Evolutionary conservation across 2,888 invertebrate genomes (phyloP).

Genomic region (Lepidonotus clava): DNA sequence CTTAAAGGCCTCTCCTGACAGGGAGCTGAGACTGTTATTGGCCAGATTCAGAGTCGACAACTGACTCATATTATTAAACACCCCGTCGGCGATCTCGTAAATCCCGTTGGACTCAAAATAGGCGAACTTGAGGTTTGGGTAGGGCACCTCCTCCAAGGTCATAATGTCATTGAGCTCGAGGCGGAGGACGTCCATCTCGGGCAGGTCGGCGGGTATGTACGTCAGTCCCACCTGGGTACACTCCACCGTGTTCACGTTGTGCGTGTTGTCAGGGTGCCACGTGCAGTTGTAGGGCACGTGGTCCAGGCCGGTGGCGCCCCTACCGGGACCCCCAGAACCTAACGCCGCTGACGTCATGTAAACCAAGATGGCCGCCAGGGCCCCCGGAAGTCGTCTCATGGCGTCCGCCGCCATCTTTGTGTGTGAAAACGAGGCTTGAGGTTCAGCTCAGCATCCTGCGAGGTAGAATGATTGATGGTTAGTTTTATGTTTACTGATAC

Average conservation of each 20-base stretch:
- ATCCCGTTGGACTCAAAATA: background rate
- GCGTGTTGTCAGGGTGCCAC: background rate
- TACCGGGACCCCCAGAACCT: background rate
- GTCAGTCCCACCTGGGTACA: background rate
- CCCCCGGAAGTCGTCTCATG: background rate
- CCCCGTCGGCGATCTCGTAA: background rate
- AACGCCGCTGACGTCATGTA: background rate
- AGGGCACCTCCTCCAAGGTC: background rate
- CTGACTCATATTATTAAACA: conserved; percentile 6
- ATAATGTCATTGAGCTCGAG: background rate
- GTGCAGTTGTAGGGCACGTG: conserved; percentile 21
- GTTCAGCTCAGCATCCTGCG: too few species aligned
- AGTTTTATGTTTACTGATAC: too few species aligned
- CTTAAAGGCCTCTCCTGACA: background rate
- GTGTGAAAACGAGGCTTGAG: too few species aligned
- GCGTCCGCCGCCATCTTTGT: background rate
- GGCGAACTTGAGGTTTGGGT: background rate
- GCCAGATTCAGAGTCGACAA: conserved; percentile 19
- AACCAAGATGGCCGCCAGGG: background rate
- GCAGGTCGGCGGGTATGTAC: background rate
- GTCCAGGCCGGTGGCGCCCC: background rate
- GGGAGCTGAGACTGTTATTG: conserved; percentile 1
- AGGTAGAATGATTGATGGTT: too few species aligned
- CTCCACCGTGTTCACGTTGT: background rate
- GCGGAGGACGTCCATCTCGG: background rate